Base-by-base conservation (phyloP, 2,113 vertebrate genomes). In the Chascanopsetta lugubris region DNA sequence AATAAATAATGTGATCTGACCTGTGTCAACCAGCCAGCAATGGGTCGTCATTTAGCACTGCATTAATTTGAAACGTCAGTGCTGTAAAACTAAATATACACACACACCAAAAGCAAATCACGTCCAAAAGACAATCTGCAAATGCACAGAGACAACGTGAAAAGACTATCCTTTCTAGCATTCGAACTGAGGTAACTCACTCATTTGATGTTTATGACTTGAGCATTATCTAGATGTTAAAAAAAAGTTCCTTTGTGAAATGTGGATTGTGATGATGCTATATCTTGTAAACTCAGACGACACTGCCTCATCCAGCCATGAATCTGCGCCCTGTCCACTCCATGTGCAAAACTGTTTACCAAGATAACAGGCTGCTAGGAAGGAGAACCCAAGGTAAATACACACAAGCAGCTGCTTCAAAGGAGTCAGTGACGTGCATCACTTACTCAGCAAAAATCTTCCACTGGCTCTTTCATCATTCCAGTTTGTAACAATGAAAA, bases 391-490 rank as follows among this genome's bases (percentile, higher is more conserved):
- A 24, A 26, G 58, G 57, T 47, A 21, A 42, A 61, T 66, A 79
- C 76, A 70, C n/a, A 73, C 47, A 68, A 74, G 56, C 48, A 69
- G 42, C 49, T 67, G 67, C 53, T 78, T 60, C 9, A 43, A 40
- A 51, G 36, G 22, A 27, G 32, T 47, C 9, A 0, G 53, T 51
- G 61, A 56, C 8, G 49, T 43, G 21, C 5, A 58, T 48, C 13
- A 27, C 9, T 60, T 12, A 2, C 21, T 55, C 38, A 72, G 43
- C 29, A 0, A 40, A 43, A 30, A 46, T 49, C 51, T 55, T 13
- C 11, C 25, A 69, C 40, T 77, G n/a, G n/a, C 47, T 10, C 46
- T 70, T 24, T 20, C 6, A 40, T 6, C 29, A 36, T n/a, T n/a
- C n/a, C n/a, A n/a, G n/a, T n/a, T n/a, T n/a, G n/a, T n/a, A n/a